Percentiles rank a stretch among this genome's conserved stretches.
These are phyloP conservation scores for Ips typographus DNA, from an alignment of 1,140 invertebrate species.

Conservation along the genomic window DNA sequence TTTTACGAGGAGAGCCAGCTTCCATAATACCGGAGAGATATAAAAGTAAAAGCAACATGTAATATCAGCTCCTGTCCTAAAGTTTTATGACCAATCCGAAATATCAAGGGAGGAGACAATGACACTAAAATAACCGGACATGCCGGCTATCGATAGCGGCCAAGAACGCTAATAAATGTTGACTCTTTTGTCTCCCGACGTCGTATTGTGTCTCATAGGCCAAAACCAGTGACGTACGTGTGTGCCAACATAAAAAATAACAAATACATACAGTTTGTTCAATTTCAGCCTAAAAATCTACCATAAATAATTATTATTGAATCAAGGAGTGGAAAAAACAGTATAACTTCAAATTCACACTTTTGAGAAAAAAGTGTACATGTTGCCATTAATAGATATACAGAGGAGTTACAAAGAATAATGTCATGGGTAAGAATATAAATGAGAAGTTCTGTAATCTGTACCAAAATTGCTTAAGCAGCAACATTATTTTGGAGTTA, in stretches of 20 bases:
- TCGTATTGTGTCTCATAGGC: conserved; percentile 12
- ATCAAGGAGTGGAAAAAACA: no score
- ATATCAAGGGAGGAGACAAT: conserved; percentile 35
- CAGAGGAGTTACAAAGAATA: no score
- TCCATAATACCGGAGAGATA: conserved; percentile 29
- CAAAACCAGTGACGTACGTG: conserved; percentile 10
- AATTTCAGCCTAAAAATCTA: no score
- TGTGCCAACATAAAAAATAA: not conserved
- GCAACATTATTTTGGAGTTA: no score
- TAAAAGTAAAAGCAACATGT: conserved; percentile 36
- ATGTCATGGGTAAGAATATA: no score
- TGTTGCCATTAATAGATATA: no score
- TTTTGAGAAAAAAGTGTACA: no score
- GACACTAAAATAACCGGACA: conserved; percentile 36
- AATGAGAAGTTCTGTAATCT: no score
- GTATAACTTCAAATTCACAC: no score
- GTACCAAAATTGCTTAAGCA: no score
- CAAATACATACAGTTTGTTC: no score
- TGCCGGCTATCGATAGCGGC: conserved; percentile 33
- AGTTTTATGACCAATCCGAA: conserved; percentile 33
- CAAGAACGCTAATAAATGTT: conserved; percentile 34
- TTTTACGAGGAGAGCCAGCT: conserved; percentile 19
- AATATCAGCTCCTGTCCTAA: conserved; percentile 33
- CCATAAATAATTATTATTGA: no score
- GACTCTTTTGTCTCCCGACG: conserved; percentile 33